A percentile compares a stretch with the other conserved stretches of the same genome.
phyloP scores from a whole-genome alignment of 2,888 invertebrate genomes.

The Elegia similella region DNA sequence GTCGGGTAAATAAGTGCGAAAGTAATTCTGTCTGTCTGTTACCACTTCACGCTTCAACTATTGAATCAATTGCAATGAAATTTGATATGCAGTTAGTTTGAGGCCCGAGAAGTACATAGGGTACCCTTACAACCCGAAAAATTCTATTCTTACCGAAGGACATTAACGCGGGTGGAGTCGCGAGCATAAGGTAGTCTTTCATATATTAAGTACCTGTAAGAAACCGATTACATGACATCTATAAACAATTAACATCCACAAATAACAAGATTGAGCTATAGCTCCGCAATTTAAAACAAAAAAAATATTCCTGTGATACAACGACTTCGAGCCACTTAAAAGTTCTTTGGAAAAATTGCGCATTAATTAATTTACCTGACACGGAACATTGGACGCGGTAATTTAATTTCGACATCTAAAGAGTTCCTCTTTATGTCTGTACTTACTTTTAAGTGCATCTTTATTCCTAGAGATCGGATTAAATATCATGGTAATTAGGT shows the following conservation, averaged over 20 bases:
- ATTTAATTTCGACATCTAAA: conserved; percentile 11
- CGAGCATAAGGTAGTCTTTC: too few species aligned
- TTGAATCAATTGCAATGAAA: too few species aligned
- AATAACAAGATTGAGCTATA: background rate
- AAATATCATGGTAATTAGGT: too few species aligned
- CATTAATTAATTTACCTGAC: conserved; percentile 16
- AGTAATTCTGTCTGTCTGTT: too few species aligned
- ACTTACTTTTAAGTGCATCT: background rate
- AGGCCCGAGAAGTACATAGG: too few species aligned
- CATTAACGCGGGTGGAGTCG: too few species aligned
- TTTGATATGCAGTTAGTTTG: too few species aligned
- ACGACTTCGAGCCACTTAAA: conserved; percentile 8
- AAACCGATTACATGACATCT: background rate
- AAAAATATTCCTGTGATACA: background rate
- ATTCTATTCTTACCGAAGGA: too few species aligned
- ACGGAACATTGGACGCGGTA: conserved; percentile 7
- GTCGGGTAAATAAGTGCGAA: too few species aligned
- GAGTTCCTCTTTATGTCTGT: conserved; percentile 13
- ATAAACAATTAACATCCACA: background rate
- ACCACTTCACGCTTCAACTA: too few species aligned
- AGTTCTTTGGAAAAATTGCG: conserved; percentile 14
- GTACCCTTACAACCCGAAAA: too few species aligned
- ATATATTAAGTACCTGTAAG: too few species aligned
- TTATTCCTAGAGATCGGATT: background rate
- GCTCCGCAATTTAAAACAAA: background rate